Base-by-base conservation (phyloP, 2,113 vertebrate genomes). In the Ia io region DNA sequence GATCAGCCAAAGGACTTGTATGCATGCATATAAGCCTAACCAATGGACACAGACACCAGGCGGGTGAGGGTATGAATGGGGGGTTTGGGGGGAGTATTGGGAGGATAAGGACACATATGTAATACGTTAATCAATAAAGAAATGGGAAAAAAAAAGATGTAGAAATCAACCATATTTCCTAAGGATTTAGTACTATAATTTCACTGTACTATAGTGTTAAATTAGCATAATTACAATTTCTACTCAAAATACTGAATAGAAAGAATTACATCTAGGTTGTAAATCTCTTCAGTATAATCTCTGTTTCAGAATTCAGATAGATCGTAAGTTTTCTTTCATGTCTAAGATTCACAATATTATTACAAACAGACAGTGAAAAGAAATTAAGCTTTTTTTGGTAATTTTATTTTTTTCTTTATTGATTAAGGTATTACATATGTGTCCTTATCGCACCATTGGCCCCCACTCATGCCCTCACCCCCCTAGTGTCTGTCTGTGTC, bases 141-240 rank as follows among this genome's bases (percentile, higher is more conserved):
- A 49, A 49, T 49, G n/a, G n/a, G 47, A 49, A 49, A 49, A 49
- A 49, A 47, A 91, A 92, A 85, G n/a, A 69, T 47, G 14, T 12
- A 77, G 23, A 63, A 47, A 67, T 82, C 30, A 70, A 35, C 84
- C 1, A 25, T 79, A 90, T 73, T 84, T 95, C 25, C 25, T 82
- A 49, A 95, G 17, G 42, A 67, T 42, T 78, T 94, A 61, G 44
- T 78, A 67, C 23, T 79, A 90, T 73, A 86, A 59, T 94, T 90
- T 93, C 28, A 76, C 20, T 78, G 44, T 77, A 59, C 83, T 92
- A n/a, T 80, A 87, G 30, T 90, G 28, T 88, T 90, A 70, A 92
- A 86, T 77, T 90, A 44, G 28, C 51, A n/a, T 86, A 63, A 84
- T 63, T 82, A n/a, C 56, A 73, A 53, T 82, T 77, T 76, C 76